phyloP scores from a whole-genome alignment of 2,113 vertebrate genomes.

The Brevimyrus niger region DNA sequence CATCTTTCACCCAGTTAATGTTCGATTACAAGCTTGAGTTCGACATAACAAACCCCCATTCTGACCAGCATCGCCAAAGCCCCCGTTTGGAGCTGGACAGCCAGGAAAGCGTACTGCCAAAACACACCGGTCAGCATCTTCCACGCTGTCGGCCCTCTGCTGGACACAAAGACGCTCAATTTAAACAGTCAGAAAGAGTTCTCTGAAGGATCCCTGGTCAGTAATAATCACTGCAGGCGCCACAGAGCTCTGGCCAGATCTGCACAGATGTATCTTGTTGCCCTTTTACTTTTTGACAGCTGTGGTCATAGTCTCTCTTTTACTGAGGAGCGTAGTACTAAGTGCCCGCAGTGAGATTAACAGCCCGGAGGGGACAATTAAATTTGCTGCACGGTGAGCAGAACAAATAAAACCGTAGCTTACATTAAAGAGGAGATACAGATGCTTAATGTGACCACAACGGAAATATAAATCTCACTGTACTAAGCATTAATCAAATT shows the following conservation, averaged over 20 bases:
- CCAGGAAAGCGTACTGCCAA: neutral
- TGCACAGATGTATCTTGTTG: conserved; percentile 35
- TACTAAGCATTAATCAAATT: neutral
- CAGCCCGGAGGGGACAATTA: neutral
- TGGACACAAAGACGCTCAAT: neutral
- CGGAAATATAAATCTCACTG: neutral
- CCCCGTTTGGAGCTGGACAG: neutral
- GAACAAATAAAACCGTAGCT: neutral
- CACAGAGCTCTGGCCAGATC: conserved; percentile 47
- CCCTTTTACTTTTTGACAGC: neutral
- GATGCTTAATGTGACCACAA: neutral
- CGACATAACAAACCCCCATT: neutral
- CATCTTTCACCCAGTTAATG: neutral
- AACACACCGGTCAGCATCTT: conserved; percentile 34
- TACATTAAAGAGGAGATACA: neutral
- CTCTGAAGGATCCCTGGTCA: neutral
- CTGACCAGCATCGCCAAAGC: conserved; percentile 19
- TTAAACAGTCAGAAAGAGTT: neutral
- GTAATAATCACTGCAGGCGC: conserved; percentile 42
- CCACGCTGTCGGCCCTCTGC: neutral
- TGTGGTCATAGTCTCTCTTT: neutral
- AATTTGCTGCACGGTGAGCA: neutral
- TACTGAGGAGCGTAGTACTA: neutral
- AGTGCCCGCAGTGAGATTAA: conserved; percentile 7
- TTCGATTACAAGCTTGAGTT: neutral